Evolutionary conservation across 2,797 vertebrate genomes (phyloP).

Genomic region (Aphelocoma californica): DNA sequence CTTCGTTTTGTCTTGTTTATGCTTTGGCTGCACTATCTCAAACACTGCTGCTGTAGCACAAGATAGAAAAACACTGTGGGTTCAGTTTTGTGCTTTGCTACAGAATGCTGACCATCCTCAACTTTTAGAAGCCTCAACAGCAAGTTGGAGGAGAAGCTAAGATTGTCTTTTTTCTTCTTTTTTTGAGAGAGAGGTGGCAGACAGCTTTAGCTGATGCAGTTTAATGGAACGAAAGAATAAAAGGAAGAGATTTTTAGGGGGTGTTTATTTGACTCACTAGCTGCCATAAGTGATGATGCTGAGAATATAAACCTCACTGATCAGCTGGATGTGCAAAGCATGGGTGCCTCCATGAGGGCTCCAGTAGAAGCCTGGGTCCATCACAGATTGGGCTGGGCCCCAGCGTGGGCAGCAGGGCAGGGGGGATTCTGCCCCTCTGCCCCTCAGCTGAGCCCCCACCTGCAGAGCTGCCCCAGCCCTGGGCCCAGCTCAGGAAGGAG

Average conservation of each 20-base stretch:
- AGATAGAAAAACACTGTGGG: not conserved
- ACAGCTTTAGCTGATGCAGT: not conserved
- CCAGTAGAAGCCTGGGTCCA: not conserved
- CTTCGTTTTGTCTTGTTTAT: not conserved
- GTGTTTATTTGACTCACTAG: not conserved
- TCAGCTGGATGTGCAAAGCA: not conserved
- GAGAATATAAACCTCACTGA: not conserved
- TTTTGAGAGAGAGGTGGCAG: not conserved
- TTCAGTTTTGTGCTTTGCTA: not conserved
- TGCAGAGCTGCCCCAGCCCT: not conserved
- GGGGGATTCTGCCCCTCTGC: not conserved
- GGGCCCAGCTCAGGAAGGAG: not conserved
- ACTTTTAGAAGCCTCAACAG: not conserved
- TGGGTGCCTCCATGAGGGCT: not conserved
- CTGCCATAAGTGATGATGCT: not conserved
- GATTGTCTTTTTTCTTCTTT: not conserved
- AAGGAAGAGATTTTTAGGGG: not conserved
- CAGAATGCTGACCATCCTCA: not conserved
- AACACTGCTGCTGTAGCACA: not conserved
- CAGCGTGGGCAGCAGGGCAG: not conserved
- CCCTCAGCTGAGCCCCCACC: no score
- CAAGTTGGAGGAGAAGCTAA: accelerated
- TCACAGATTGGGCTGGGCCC: not conserved
- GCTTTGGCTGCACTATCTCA: not conserved
- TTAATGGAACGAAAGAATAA: not conserved